Conservation (phyloP, 2,113 vertebrate genomes). For the Rattus rattus region DNA sequence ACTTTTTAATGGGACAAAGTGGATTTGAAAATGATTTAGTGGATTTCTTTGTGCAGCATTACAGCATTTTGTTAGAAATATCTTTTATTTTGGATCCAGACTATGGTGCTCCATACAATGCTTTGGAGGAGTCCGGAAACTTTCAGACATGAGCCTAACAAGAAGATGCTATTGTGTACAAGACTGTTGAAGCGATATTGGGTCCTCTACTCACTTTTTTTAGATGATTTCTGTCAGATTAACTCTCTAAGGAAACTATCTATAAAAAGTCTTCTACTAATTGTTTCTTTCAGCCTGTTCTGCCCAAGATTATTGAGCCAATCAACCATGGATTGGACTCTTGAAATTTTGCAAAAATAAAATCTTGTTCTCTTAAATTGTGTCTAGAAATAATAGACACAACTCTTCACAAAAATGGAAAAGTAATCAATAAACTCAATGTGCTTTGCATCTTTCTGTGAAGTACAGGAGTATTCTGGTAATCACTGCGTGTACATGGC, state of each 20-base stretch:
- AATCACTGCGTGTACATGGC: neutral
- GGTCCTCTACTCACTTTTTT: neutral
- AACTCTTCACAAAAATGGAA: neutral
- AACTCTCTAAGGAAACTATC: neutral
- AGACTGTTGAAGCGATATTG: neutral
- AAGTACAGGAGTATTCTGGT: neutral
- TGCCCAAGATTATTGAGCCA: neutral
- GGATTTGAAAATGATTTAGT: neutral
- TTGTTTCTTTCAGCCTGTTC: neutral
- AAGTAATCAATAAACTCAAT: neutral
- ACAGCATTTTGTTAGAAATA: neutral
- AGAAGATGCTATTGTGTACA: neutral
- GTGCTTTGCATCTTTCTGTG: neutral
- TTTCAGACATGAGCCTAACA: neutral
- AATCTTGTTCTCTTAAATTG: neutral
- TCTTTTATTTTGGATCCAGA: neutral
- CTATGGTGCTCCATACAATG: neutral
- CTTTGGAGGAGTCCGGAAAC: neutral
- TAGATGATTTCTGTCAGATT: neutral
- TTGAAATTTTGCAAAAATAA: neutral
- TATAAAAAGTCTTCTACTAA: neutral
- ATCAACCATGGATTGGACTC: neutral
- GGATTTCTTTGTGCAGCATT: neutral
- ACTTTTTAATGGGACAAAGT: neutral
- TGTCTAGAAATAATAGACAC: neutral